These are phyloP conservation scores for Portunus trituberculatus DNA, from an alignment of 1,140 invertebrate species.

Conservation along the genomic window DNA sequence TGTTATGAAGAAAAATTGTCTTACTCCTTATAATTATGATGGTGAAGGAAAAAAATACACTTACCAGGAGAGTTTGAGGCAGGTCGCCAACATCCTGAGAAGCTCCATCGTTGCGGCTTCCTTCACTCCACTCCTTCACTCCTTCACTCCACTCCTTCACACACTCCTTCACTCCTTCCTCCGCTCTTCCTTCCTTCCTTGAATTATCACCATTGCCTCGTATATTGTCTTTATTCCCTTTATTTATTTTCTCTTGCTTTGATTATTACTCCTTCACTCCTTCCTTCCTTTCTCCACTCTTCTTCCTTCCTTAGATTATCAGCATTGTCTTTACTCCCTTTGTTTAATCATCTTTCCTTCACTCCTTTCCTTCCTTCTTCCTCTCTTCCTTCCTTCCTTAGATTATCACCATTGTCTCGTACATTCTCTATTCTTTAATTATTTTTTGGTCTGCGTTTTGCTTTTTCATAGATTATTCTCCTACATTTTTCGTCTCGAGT, in stretches of 20 bases:
- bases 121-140: neutral
- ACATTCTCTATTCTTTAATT: no score
- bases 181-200: neutral
- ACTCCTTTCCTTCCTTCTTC: neutral
- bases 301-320: neutral
- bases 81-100: neutral
- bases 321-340: no score
- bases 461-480: no score
- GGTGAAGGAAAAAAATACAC: neutral
- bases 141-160: neutral
- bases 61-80: slow-evolving; percentile 18
- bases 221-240: no score
- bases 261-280: neutral
- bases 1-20: neutral
- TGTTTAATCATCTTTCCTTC: no score
- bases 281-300: neutral
- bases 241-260: no score
- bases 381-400: neutral
- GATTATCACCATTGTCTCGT: no score
- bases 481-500: no score
- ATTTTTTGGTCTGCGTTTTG: no score
- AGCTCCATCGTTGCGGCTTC: neutral
- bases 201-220: no score
- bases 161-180: neutral
- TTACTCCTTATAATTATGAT: no score